Conservation (phyloP, 2,888 invertebrate genomes). For the Habroteleia sp. region DNA sequence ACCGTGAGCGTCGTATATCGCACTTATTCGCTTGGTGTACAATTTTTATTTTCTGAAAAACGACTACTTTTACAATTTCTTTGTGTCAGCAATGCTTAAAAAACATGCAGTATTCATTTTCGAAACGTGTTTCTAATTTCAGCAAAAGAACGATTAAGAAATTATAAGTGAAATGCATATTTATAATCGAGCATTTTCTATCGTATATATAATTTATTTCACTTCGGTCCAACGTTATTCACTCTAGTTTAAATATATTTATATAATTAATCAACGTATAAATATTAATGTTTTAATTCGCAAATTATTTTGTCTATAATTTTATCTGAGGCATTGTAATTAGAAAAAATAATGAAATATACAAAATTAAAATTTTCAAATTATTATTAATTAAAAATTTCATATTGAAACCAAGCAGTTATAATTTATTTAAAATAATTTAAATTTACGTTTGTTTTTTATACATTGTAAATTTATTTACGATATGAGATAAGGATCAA, state of each 20-base stretch:
- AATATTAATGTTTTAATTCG: constrained; percentile 40
- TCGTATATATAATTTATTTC: constrained; percentile 47
- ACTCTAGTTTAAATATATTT: constrained; percentile 17
- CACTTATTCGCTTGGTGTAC: constrained; percentile 58
- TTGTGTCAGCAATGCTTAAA: constrained; percentile 20
- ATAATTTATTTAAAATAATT: no score
- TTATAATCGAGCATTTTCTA: constrained; percentile 52
- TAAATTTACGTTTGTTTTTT: no score
- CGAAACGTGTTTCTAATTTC: constrained; percentile 23
- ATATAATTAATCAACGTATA: constrained; percentile 52
- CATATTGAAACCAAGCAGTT: no score
- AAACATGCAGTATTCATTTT: constrained; percentile 38
- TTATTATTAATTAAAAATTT: no score
- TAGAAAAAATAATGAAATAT: no score
- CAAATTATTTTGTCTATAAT: constrained; percentile 19
- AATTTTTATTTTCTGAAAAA: constrained; percentile 46
- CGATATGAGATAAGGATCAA: no score
- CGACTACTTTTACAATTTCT: constrained; percentile 38
- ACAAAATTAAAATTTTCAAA: no score
- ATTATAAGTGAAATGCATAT: constrained; percentile 30
- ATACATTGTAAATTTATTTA: no score
- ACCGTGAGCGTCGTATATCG: constrained; percentile 59
- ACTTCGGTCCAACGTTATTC: constrained; percentile 21
- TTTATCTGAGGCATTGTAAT: constrained; percentile 10
- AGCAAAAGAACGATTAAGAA: constrained; percentile 49